Evolutionary conservation across 1,140 invertebrate species (phyloP).

Genomic region (Eufriesea mexicana): DNA sequence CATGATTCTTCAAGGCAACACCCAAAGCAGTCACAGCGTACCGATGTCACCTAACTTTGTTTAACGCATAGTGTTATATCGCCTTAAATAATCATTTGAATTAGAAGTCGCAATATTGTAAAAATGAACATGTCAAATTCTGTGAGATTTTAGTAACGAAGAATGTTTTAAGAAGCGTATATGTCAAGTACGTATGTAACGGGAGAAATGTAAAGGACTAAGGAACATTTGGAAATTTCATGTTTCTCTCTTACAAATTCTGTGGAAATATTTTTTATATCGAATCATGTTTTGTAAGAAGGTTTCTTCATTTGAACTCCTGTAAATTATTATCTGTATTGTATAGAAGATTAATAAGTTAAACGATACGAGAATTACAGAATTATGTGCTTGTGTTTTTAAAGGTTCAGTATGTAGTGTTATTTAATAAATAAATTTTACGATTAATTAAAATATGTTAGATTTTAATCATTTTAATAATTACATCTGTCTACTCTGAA

Average conservation of each 20-base stretch:
- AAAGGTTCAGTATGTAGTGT: not conserved
- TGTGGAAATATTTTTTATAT: not conserved
- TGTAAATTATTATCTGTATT: not conserved
- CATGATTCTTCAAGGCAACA: conserved; percentile 71
- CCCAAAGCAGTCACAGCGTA: conserved; percentile 69
- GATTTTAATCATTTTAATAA: not conserved
- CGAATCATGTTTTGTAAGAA: not conserved
- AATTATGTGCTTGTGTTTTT: not conserved
- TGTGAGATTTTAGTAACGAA: not conserved
- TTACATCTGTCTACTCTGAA: not conserved
- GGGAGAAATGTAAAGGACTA: not conserved
- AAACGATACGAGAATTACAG: not conserved
- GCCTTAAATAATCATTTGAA: not conserved
- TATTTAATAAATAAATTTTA: not conserved
- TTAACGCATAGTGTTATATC: not conserved
- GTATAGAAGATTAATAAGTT: not conserved
- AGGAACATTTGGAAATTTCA: not conserved
- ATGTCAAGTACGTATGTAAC: not conserved
- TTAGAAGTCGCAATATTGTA: not conserved
- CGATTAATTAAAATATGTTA: not conserved
- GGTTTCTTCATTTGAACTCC: not conserved
- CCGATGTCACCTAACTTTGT: conserved; percentile 68
- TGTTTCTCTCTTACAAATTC: not conserved
- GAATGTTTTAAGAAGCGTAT: not conserved
- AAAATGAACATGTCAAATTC: not conserved